These are phyloP conservation scores for Cryptosula pallasiana DNA, from an alignment of 2,888 invertebrate species.

Conservation along the genomic window DNA sequence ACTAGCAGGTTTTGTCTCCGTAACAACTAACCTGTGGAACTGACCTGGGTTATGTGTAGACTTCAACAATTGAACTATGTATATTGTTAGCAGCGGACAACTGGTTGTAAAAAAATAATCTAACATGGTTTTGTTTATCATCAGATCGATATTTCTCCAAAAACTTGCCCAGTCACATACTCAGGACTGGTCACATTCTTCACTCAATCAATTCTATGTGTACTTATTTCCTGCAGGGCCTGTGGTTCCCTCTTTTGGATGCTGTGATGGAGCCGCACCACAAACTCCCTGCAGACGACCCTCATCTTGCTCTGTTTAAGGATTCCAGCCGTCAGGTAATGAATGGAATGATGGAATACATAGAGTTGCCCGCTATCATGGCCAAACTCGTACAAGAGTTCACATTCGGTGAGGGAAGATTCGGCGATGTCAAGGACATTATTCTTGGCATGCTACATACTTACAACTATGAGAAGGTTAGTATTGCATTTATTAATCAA, in stretches of 20 bases:
- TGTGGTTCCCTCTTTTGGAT: slow-evolving; percentile 56
- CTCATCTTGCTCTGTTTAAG: slow-evolving; percentile 49
- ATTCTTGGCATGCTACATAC: slow-evolving; percentile 67
- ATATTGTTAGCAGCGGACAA: no score
- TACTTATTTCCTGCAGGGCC: slow-evolving; percentile 34
- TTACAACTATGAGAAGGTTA: slow-evolving; percentile 66
- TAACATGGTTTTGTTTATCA: no score
- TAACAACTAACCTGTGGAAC: no score
- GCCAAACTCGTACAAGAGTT: slow-evolving; percentile 56
- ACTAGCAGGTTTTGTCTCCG: no score
- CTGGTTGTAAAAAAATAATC: no score
- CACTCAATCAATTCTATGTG: no score
- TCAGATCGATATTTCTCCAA: no score
- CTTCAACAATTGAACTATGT: no score
- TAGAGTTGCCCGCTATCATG: slow-evolving; percentile 58
- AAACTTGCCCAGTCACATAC: no score
- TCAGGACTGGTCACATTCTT: no score
- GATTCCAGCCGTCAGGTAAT: slow-evolving; percentile 56
- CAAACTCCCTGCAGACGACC: slow-evolving; percentile 41
- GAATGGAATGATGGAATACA: slow-evolving; percentile 59
- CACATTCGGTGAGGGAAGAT: slow-evolving; percentile 57
- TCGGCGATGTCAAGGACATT: slow-evolving; percentile 58
- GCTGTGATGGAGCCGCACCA: slow-evolving; percentile 53
- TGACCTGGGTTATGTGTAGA: no score
- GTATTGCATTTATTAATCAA: background rate